Conservation (phyloP, 1,140 invertebrate species). For the Paraescarpia echinospica region DNA sequence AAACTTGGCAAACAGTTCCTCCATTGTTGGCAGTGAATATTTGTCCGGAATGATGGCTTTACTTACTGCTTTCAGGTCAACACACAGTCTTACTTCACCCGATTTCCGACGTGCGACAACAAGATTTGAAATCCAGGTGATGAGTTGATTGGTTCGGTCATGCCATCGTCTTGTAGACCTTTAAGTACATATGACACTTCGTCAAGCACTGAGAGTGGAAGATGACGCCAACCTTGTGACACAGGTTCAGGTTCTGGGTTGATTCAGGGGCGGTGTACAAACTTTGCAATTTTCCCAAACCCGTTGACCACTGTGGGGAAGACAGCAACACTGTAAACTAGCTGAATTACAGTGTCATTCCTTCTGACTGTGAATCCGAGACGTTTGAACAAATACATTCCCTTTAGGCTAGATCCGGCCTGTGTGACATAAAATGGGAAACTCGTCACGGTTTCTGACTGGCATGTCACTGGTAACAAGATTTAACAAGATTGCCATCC, state of each 20-base stretch:
- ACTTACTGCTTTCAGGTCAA: no score
- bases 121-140: not conserved
- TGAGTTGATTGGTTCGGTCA: not conserved
- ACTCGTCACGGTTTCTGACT: not conserved
- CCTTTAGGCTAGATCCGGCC: not conserved
- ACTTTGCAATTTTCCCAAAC: not conserved
- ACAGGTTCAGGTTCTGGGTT: not conserved
- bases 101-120: not conserved
- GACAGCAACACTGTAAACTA: not conserved
- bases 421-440: not conserved
- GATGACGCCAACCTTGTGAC: not conserved
- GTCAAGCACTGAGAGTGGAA: not conserved
- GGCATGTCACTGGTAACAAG: not conserved
- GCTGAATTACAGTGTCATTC: not conserved
- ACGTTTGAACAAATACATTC: not conserved
- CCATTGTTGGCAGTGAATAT: no score
- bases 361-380: not conserved
- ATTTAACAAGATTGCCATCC: not conserved
- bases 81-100: not conserved
- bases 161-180: not conserved
- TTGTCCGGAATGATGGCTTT: no score
- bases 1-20: no score
- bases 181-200: not conserved
- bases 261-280: not conserved
- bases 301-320: no score